phyloP scores from a whole-genome alignment of 2,797 vertebrate genomes.

The Ciconia nigra region DNA sequence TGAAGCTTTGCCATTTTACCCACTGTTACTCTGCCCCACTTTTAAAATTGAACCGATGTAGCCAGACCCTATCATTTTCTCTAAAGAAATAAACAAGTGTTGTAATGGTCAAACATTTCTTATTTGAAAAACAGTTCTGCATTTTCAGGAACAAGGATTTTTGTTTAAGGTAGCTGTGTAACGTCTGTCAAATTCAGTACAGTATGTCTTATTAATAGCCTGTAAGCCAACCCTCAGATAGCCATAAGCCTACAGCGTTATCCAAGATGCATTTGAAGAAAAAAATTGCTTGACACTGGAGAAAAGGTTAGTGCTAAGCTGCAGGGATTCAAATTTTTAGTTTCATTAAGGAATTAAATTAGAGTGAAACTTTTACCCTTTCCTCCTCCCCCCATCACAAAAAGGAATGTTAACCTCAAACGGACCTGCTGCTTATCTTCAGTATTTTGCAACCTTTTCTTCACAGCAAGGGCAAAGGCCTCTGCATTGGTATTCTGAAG shows the following conservation, averaged over 20 bases:
- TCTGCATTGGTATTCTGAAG: slow-evolving; percentile 24
- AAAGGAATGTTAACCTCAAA: slow-evolving; percentile 26
- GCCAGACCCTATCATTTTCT: neutral
- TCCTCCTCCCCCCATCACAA: neutral
- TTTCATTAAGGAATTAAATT: slow-evolving; percentile 72
- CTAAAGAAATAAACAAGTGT: neutral
- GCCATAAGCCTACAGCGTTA: neutral
- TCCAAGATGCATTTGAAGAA: neutral
- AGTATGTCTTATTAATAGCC: neutral
- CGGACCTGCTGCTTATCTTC: neutral
- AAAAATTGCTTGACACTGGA: slow-evolving; percentile 21
- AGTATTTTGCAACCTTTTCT: slow-evolving; percentile 23
- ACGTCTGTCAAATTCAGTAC: neutral
- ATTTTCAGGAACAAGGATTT: neutral
- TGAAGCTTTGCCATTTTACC: neutral
- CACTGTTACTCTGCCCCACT: neutral
- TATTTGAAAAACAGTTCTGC: neutral
- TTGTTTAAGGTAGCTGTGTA: neutral
- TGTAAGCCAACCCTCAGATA: neutral
- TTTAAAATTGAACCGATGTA: neutral
- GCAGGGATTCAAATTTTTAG: slow-evolving; percentile 51
- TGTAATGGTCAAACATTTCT: neutral
- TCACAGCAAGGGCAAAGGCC: slow-evolving; percentile 42
- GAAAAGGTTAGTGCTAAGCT: slow-evolving; percentile 36
- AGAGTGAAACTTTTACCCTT: slow-evolving; percentile 41